phyloP scores from a whole-genome alignment of 2,113 vertebrate genomes.

The Vidua macroura region DNA sequence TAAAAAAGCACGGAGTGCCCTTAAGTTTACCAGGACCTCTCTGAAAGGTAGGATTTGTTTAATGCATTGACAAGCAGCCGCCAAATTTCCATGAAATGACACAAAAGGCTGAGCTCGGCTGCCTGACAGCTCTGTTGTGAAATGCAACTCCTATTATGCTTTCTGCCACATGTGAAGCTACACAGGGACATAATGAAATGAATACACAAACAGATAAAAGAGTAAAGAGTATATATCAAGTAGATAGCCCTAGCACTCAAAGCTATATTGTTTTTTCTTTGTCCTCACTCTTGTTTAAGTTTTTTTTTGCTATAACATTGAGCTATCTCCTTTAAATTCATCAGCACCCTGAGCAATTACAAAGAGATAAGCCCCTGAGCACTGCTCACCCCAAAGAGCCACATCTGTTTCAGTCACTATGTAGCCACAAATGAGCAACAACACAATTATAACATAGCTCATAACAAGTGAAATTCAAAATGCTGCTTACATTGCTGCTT shows the following conservation, averaged over 20 bases:
- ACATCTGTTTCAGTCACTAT: constrained; percentile 8
- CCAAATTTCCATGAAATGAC: not conserved
- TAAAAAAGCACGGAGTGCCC: not conserved
- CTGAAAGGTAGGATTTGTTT: not conserved
- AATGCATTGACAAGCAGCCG: not conserved
- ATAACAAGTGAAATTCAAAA: constrained; percentile 16
- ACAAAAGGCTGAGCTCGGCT: not conserved
- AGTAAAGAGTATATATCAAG: not conserved
- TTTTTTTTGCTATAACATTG: not conserved
- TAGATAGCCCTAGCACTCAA: not conserved
- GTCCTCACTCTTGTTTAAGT: not conserved
- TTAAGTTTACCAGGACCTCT: not conserved
- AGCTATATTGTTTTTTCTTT: not conserved
- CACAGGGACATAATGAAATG: not conserved
- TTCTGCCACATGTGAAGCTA: not conserved
- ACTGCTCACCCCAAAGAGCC: constrained; percentile 7
- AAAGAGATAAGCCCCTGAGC: not conserved
- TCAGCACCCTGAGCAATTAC: not conserved
- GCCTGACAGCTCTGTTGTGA: not conserved
- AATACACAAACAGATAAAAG: not conserved
- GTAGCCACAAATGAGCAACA: not conserved
- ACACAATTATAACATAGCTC: not conserved
- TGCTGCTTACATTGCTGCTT: constrained; percentile 16
- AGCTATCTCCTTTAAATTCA: not conserved
- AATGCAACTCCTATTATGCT: not conserved